Base-by-base conservation (phyloP, 2,888 invertebrate genomes). In the Andrena praecox region DNA sequence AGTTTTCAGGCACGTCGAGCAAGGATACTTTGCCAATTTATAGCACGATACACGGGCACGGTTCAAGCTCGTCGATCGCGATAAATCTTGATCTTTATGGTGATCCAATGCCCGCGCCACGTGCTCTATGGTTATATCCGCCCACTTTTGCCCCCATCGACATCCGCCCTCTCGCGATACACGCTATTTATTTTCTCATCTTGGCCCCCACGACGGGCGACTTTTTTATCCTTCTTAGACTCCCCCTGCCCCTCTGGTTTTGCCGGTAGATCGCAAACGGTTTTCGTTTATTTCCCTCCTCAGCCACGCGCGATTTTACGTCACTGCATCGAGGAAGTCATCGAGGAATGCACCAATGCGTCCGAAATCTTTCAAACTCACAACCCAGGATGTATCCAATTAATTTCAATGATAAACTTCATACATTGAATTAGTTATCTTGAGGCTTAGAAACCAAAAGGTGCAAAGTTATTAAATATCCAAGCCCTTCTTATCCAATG, bases 81-180 rank as follows among this genome's bases (percentile, higher is more conserved):
- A 84, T 86, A 86, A 86, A 85, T 84, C 80, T 60, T 48, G 68
- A 85, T 84, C 66, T 86, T 82, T 84, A 86, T 67, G 76, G 78
- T 77, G 86, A 79, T 79, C 79, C 78, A 42, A 83, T 56, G 76
- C 64, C 74, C 78, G 67, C 56, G 75, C 59, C 80, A 78, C 86
- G 77, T 85, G 82, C 85, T 86, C 77, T 72, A 72, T 77, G 74
- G 73, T 85, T 77, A 85, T 78, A 79, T 76, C 78, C 87, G 83
- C 85, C 80, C 79, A 81, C 85, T 78, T 74, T 77, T 71, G 76
- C 29, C 71, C 74, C 74, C 78, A 79, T 86, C 80, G 77, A 82
- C 81, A 72, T 74, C 74, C 82, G 82, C 86, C 80, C 78, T 74
- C 73, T 73, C 77, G 42, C 76, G 70, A 81, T 66, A 69, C 82